Percentiles rank a stretch among this genome's conserved stretches.
phyloP scores from a whole-genome alignment of 1,140 invertebrate species.

The Drosophila quadrilineata region DNA sequence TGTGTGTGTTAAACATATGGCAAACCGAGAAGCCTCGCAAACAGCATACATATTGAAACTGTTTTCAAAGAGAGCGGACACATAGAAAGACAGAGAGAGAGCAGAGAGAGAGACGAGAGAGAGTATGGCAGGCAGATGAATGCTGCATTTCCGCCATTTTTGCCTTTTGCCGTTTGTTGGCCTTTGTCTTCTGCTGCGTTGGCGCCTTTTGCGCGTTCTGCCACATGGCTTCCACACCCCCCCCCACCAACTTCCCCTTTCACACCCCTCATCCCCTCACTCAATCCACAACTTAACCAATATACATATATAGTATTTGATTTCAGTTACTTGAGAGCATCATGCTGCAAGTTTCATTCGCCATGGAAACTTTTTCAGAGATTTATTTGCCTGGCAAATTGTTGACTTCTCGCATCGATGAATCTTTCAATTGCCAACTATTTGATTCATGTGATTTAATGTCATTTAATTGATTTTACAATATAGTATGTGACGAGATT shows the following conservation, averaged over 20 bases:
- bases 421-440: slow-evolving; percentile 1
- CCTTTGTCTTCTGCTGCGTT: slow-evolving; percentile 41
- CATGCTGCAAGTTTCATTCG: slow-evolving; percentile 15
- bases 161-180: slow-evolving; percentile 50
- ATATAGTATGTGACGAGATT: neutral
- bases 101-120: neutral
- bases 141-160: slow-evolving; percentile 64
- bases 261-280: slow-evolving; percentile 2
- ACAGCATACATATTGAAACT: slow-evolving; percentile 58
- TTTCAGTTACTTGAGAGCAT: slow-evolving; percentile 40
- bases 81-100: slow-evolving; percentile 2
- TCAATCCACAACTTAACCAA: slow-evolving; percentile 43
- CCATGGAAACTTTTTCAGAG: slow-evolving; percentile 20
- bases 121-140: slow-evolving; percentile 48
- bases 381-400: slow-evolving; percentile 53
- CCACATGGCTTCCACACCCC: slow-evolving; percentile 3
- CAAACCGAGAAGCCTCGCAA: slow-evolving; percentile 51
- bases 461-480: slow-evolving; percentile 5
- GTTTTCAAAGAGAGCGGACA: slow-evolving; percentile 45
- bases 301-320: slow-evolving; percentile 64
- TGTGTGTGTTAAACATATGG: slow-evolving; percentile 23
- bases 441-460: neutral
- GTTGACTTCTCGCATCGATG: slow-evolving; percentile 7
- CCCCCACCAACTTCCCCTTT: slow-evolving; percentile 14
- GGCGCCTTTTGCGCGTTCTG: slow-evolving; percentile 37